Base-by-base conservation (phyloP, 2,113 vertebrate genomes). In the Poeciliopsis occidentalis region DNA sequence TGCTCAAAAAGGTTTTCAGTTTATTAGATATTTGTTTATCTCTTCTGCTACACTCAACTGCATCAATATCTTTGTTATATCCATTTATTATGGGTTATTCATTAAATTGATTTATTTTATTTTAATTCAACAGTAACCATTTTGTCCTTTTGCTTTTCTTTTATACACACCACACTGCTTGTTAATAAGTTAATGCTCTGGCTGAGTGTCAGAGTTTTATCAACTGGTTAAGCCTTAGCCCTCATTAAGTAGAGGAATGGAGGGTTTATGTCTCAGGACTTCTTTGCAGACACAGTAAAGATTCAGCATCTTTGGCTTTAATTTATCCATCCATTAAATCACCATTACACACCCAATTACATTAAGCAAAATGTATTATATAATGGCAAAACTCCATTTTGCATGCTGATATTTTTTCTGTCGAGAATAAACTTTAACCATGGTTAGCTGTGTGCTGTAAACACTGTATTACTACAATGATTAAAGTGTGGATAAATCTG, bases 81-180 rank as follows among this genome's bases (percentile, higher is more conserved):
- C 44, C 1, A 5, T 47, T 47, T 47, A 47, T 47, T 19, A 1
- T 19, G 5, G 1, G 17, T 47, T 47, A 44, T 75, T 87, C 79
- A 78, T 84, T 39, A 73, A 63, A 85, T 82, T 77, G 87, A 87
- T 87, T 87, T 78, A 71, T 74, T 69, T 66, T 51, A 76, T 67
- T 65, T 74, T 82, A 68, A 41, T 82, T 87, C 71, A 73, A 37
- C 17, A 76, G 68, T 80, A 64, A 62, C 60, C 73, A 70, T 76
- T 83, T 44, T 63, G 67, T 72, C 74, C 71, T 79, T 85, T 73
- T 79, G 37, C 51, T 86, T 87, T 73, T 79, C 57, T 60, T 86
- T 87, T 87, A 76, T 90, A 77, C 73, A 83, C 80, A 81, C 34
- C 57, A 57, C 30, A 31, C 54, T 76, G 67, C 62, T 77, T 60